phyloP scores from a whole-genome alignment of 2,113 vertebrate species.

The Pelobates fuscus region DNA sequence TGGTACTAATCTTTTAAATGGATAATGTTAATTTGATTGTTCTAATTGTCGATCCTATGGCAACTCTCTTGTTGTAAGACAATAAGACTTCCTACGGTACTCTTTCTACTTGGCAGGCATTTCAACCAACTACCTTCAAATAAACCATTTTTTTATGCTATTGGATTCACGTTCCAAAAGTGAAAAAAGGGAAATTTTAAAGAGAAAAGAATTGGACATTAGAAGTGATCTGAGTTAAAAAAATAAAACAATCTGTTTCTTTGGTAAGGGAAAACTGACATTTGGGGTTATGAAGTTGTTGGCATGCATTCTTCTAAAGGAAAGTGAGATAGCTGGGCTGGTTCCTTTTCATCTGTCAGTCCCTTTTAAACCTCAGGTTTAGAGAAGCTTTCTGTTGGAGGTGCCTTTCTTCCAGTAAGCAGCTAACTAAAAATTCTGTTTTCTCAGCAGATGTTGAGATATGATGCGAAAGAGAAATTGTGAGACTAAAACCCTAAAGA shows the following conservation, averaged over 20 bases:
- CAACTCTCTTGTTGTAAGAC: background rate
- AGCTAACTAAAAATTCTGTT: conserved; percentile 68
- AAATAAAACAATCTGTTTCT: conserved; percentile 49
- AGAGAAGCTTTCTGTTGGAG: conserved; percentile 56
- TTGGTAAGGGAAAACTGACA: conserved; percentile 41
- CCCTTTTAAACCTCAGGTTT: conserved; percentile 63
- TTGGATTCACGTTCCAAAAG: conserved; percentile 10
- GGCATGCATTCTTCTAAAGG: conserved; percentile 61
- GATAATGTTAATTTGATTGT: background rate
- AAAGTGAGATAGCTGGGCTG: conserved; percentile 57
- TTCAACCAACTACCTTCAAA: background rate
- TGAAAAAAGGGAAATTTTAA: conserved; percentile 34
- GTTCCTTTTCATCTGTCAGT: conserved; percentile 60
- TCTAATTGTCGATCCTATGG: background rate
- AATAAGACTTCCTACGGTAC: background rate
- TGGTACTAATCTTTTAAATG: background rate
- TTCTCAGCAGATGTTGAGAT: conserved; percentile 72
- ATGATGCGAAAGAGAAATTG: conserved; percentile 68
- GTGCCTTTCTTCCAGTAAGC: conserved; percentile 60
- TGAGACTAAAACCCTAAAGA: conserved; percentile 72
- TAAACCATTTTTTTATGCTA: background rate
- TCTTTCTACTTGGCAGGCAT: background rate
- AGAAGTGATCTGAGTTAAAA: conserved; percentile 56
- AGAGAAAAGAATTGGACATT: conserved; percentile 30
- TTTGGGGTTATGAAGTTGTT: conserved; percentile 60